Evolutionary conservation across 2,797 vertebrate genomes (phyloP), one percentile per base, ranked within the genome.

Genomic region (Coreius guichenoti): DNA sequence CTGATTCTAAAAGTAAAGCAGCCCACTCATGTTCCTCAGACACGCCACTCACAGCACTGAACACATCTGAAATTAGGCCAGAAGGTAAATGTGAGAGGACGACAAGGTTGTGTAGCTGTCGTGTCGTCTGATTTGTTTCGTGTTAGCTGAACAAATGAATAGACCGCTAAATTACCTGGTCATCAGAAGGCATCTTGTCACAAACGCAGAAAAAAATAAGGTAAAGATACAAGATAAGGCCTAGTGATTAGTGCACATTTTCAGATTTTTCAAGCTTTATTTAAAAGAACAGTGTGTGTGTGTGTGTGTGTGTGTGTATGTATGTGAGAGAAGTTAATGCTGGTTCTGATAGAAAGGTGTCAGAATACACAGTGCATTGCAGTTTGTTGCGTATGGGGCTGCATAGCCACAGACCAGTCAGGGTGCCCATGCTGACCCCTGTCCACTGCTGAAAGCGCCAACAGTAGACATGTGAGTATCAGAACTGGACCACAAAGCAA

Each of bases 1-100:
- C 88, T 79, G 54, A 81, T 89, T 84, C 85, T 69, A 82, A 86
- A 83, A 87, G 68, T n/a, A 83, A 77, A 85, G 76, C 87, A 83
- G 78, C 80, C 43, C 85, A 86, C 47, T 85, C 83, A 74, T 85
- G 83, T 85, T 80, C 61, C 39, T 67, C 76, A 54, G 77, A 85
- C 83, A 51, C 36, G 67, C 76, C 83, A 70, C 83, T 84, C 75
- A 78, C 49, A 47, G 65, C 26, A 16, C 51, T 65, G 68, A 85
- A 85, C 77, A 63, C 83, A 39, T 70, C 83, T 73, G 51, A 73
- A 80, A 63, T 80, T 73, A 51, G 54, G 14, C 83, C 83, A 80
- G 67, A 61, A 80, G 65, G 75, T 84, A 84, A 33, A 84, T 70
- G 65, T 70, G 36, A 39, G 31, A 54, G 65, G 63, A 33, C 58